phyloP scores from a whole-genome alignment of 2,888 invertebrate genomes.

The Tinea trinotella region DNA sequence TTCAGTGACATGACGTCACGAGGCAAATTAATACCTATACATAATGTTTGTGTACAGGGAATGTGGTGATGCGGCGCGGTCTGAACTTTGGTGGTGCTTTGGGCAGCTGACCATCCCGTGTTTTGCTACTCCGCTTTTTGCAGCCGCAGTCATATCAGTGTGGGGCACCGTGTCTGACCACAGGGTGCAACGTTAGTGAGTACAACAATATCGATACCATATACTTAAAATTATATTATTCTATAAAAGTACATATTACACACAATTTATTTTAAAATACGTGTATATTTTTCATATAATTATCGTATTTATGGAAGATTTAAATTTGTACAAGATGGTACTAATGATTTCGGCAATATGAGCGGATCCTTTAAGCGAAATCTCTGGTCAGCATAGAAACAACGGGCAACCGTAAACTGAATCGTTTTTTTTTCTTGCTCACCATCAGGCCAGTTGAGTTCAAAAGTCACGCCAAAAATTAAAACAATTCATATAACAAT shows the following conservation, averaged over 20 bases:
- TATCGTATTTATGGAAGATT: background rate
- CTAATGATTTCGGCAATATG: no score
- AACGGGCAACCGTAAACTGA: no score
- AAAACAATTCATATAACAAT: no score
- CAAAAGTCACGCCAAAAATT: no score
- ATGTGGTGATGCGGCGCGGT: constrained; percentile 2
- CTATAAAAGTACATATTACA: no score
- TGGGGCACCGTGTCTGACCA: constrained; percentile 27
- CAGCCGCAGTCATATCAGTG: constrained; percentile 30
- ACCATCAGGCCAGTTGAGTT: no score
- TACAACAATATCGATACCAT: background rate
- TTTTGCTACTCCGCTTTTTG: constrained; percentile 52
- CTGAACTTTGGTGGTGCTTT: background rate
- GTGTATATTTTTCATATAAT: background rate
- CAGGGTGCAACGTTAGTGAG: constrained; percentile 19
- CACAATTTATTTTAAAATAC: background rate
- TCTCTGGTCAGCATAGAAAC: no score
- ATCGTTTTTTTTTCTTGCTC: no score
- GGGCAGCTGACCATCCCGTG: constrained; percentile 26
- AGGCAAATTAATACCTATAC: constrained; percentile 9
- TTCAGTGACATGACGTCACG: background rate
- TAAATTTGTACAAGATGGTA: background rate
- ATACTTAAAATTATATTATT: background rate
- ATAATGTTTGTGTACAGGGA: background rate
- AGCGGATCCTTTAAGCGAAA: no score